Evolutionary conservation across 1,140 invertebrate genomes (phyloP), one percentile per base, ranked within the genome.

Genomic region (Eupristina koningsbergeri): DNA sequence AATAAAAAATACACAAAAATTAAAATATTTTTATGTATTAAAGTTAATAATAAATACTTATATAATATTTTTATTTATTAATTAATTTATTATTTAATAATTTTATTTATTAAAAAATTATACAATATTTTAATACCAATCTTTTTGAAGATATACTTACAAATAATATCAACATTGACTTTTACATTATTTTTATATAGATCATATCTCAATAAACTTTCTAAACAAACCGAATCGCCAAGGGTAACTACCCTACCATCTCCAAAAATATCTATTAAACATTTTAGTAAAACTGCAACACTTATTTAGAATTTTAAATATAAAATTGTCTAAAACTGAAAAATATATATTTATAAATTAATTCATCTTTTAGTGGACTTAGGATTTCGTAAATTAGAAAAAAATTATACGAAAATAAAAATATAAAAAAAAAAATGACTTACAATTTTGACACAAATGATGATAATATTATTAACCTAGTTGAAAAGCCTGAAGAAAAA

Each of bases 381-480:
- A n/a, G n/a, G n/a, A n/a, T n/a, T n/a, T n/a, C n/a, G n/a, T n/a
- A n/a, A n/a, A n/a, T n/a, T n/a, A n/a, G n/a, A n/a, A n/a, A n/a
- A n/a, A n/a, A n/a, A n/a, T n/a, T n/a, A n/a, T n/a, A n/a, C 0
- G n/a, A 19, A 53, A 71, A 80, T 50, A 5, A 11, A 41, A n/a
- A 9, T 17, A 58, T 36, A 29, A 17, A 15, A 50, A 45, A 45
- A 45, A 61, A 8, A 45, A 74, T 74, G 64, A 15, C 61, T 6
- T 74, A 31, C 22, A 22, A 81, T 31, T 36, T 45, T 7, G 8
- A 19, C 39, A 67, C 77, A 15, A 31, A 67, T 41, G 71, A 81
- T 11, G 87, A 88, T 75, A 83, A 86, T 69, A 64, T 88, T 31
- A 64, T 36, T 26, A 82, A 86, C 22, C 79, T 88, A 69, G 87